These are phyloP conservation scores for Mesitornis unicolor DNA, from an alignment of 2,113 vertebrate genomes.

Conservation along the genomic window DNA sequence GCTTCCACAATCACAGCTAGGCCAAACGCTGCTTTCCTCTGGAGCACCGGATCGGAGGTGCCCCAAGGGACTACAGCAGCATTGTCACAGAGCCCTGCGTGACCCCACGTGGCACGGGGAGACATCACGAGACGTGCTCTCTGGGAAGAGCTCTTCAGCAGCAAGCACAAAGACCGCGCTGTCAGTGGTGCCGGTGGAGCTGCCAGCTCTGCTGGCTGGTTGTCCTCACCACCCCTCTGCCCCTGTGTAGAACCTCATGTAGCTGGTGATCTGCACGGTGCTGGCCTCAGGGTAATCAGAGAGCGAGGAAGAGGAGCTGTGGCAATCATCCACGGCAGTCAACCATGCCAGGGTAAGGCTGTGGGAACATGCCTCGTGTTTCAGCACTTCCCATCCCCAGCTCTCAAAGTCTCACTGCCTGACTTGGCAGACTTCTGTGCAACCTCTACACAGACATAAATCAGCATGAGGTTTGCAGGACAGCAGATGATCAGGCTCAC, in stretches of 20 bases:
- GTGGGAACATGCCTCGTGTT: background rate
- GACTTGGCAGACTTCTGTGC: background rate
- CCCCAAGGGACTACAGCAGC: background rate
- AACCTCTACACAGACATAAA: background rate
- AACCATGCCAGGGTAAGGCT: background rate
- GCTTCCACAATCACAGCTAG: background rate
- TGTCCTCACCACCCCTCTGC: background rate
- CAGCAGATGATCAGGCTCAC: background rate
- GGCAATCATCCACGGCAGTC: rapidly evolving
- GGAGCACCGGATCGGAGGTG: background rate
- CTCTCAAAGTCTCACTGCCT: background rate
- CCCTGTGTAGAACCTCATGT: no score
- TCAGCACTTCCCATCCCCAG: background rate
- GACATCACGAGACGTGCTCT: rapidly evolving
- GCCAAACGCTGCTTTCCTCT: background rate
- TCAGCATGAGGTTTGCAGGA: background rate
- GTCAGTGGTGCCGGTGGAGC: background rate
- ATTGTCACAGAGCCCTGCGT: rapidly evolving
- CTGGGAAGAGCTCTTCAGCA: background rate
- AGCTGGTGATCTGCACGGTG: rapidly evolving
- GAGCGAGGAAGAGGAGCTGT: background rate
- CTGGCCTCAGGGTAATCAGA: background rate
- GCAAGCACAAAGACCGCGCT: background rate
- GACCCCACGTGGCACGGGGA: background rate
- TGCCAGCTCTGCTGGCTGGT: background rate